phyloP scores from a whole-genome alignment of 2,797 vertebrate species.

The Falco columbarius region DNA sequence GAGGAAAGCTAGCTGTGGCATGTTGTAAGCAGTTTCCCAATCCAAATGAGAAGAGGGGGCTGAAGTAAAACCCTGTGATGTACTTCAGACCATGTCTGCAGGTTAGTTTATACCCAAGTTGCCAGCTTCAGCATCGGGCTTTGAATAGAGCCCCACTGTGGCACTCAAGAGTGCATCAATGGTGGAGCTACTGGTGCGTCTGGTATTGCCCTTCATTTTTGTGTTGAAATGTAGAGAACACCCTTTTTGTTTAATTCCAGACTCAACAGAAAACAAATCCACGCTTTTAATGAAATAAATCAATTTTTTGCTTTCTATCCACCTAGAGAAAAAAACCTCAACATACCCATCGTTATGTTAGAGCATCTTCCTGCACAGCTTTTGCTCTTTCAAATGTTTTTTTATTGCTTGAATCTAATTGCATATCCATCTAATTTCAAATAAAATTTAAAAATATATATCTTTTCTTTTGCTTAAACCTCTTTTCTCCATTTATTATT shows the following conservation, averaged over 20 bases:
- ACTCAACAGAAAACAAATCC: not conserved
- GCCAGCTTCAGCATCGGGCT: rapidly evolving
- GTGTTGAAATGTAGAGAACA: not conserved
- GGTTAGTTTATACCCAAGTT: not conserved
- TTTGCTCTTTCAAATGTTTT: slow-evolving; percentile 38
- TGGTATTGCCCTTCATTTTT: not conserved
- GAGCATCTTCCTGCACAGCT: not conserved
- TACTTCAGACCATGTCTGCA: not conserved
- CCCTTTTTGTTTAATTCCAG: not conserved
- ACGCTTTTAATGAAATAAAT: not conserved
- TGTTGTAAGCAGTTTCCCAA: not conserved
- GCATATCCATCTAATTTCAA: slow-evolving; percentile 60
- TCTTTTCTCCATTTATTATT: slow-evolving; percentile 70
- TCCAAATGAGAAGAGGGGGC: not conserved
- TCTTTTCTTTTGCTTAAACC: slow-evolving; percentile 66
- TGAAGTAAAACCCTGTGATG: not conserved
- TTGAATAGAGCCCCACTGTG: not conserved
- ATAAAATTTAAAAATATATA: slow-evolving; percentile 55
- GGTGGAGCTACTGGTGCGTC: not conserved
- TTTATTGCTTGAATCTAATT: slow-evolving; percentile 59
- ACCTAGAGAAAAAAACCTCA: not conserved
- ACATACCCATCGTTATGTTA: not conserved
- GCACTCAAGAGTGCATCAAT: not conserved
- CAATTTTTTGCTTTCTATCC: not conserved
- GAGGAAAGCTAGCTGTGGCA: not conserved